Percentiles rank a stretch among this genome's conserved stretches.
Conservation (phyloP, 2,888 invertebrate genomes). For the Tetropium fuscum region DNA sequence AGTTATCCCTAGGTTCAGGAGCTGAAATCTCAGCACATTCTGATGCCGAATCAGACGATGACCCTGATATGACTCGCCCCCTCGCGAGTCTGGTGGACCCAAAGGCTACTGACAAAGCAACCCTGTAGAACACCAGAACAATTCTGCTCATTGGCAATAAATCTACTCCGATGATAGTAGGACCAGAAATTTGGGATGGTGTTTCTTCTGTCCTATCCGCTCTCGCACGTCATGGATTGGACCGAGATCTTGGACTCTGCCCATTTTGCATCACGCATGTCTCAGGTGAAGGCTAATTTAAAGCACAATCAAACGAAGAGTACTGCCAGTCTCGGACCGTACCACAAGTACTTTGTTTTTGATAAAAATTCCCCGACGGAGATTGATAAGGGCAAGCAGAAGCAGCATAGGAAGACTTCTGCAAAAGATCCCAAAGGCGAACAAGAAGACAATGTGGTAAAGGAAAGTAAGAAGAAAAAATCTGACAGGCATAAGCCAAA, state of each 20-base stretch:
- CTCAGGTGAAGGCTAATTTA: background rate
- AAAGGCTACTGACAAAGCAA: too few relatives aligned
- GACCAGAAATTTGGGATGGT: too few relatives aligned
- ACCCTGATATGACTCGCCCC: too few relatives aligned
- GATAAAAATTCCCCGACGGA: background rate
- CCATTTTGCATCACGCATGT: slow-evolving; percentile 2
- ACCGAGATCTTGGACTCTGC: background rate
- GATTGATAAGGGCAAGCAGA: slow-evolving; percentile 3
- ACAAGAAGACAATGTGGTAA: background rate
- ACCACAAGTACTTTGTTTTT: slow-evolving; percentile 12
- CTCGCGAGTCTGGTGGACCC: too few relatives aligned
- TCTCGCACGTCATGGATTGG: too few relatives aligned
- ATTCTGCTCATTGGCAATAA: too few relatives aligned
- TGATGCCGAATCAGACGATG: too few relatives aligned
- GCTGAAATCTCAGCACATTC: too few relatives aligned
- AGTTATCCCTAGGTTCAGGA: too few relatives aligned
- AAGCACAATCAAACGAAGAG: background rate
- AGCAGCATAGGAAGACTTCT: background rate
- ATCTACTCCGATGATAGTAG: too few relatives aligned
- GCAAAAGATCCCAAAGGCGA: background rate
- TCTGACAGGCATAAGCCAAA: background rate
- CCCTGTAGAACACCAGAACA: too few relatives aligned
- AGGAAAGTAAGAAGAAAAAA: background rate
- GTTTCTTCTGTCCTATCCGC: too few relatives aligned
- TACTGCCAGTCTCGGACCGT: slow-evolving; percentile 3